These are phyloP conservation scores for Phainopepla nitens DNA, from an alignment of 2,113 vertebrate genomes.

Conservation along the genomic window DNA sequence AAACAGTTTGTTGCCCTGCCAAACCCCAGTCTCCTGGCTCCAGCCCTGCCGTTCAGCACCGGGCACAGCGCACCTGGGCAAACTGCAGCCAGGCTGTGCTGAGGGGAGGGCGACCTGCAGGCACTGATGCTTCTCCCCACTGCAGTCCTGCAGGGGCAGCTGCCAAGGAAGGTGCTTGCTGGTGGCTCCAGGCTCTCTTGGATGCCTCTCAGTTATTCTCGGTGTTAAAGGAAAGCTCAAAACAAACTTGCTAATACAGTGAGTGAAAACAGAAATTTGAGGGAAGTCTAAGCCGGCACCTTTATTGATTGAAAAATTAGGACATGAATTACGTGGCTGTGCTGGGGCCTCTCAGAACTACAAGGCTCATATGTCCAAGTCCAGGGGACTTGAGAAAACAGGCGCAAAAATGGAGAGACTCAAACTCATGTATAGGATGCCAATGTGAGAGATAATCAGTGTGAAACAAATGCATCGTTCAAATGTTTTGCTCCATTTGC, in stretches of 20 bases:
- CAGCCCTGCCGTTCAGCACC: fast-evolving
- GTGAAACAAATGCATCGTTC: not conserved
- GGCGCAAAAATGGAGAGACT: not conserved
- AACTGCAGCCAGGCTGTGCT: fast-evolving
- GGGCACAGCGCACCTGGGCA: not conserved
- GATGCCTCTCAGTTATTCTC: not conserved
- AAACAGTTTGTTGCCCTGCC: not conserved
- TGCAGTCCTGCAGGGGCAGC: fast-evolving
- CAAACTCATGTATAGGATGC: fast-evolving
- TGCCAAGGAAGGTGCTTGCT: not conserved
- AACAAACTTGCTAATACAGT: not conserved
- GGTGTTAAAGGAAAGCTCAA: not conserved
- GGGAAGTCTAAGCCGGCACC: not conserved
- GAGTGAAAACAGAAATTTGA: not conserved
- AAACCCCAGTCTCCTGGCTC: not conserved
- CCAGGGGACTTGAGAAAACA: not conserved
- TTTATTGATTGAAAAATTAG: not conserved
- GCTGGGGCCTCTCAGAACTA: not conserved
- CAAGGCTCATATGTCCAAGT: fast-evolving
- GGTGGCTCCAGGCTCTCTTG: not conserved
- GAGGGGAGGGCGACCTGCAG: fast-evolving
- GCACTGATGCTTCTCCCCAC: fast-evolving
- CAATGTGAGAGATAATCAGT: fast-evolving
- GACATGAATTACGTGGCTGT: fast-evolving
- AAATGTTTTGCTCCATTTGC: not conserved